Evolutionary conservation across 2,888 invertebrate genomes (phyloP).

Genomic region (Drosophila acutilabella): DNA sequence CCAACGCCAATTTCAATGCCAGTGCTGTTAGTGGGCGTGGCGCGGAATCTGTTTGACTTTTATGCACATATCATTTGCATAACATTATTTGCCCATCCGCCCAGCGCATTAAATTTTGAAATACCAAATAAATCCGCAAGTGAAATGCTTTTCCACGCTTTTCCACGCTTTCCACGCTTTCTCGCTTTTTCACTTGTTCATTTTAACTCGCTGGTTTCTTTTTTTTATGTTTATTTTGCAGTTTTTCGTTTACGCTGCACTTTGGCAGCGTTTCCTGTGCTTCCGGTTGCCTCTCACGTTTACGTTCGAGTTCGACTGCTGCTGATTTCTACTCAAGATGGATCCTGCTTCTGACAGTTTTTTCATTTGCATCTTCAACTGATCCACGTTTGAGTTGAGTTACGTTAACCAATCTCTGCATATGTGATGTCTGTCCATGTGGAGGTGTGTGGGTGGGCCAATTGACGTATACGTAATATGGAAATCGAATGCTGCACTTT

Average conservation of each 20-base stretch:
- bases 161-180: neutral
- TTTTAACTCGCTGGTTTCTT: neutral
- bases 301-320: conserved; percentile 11
- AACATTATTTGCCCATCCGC: conserved; percentile 77
- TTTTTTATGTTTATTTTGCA: conserved; percentile 10
- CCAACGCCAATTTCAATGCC: conserved; percentile 10
- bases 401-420: conserved; percentile 48
- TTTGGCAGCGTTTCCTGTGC: conserved; percentile 47
- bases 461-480: conserved; percentile 56
- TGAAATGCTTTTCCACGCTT: conserved; percentile 63
- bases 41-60: conserved; percentile 72
- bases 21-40: conserved; percentile 12
- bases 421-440: conserved; percentile 2
- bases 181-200: neutral
- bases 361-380: conserved; percentile 69
- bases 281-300: conserved; percentile 33
- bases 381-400: conserved; percentile 72
- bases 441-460: conserved; percentile 30
- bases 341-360: conserved; percentile 63
- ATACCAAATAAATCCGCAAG: conserved; percentile 73
- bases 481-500: conserved; percentile 34
- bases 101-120: conserved; percentile 69
- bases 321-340: conserved; percentile 37
- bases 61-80: conserved; percentile 84
- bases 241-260: conserved; percentile 63